phyloP scores from a whole-genome alignment of 2,797 vertebrate species.

The Falco berigora region DNA sequence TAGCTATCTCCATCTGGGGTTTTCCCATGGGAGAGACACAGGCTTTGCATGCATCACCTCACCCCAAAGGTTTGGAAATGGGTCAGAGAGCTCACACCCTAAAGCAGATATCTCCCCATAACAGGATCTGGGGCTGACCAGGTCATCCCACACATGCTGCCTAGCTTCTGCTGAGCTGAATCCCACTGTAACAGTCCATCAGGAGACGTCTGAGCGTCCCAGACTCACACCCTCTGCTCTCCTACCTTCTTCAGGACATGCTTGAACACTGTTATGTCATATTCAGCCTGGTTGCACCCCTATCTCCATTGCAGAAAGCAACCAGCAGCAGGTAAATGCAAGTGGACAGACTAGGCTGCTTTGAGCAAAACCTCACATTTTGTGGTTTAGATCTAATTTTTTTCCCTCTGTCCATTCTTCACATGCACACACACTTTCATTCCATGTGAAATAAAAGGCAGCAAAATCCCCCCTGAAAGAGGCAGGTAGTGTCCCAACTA shows the following conservation, averaged over 20 bases:
- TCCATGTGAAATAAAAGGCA: neutral
- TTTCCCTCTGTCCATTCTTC: neutral
- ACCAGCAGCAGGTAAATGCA: neutral
- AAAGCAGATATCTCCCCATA: neutral
- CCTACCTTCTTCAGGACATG: neutral
- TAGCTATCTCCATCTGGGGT: neutral
- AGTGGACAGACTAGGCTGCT: neutral
- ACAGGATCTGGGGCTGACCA: neutral
- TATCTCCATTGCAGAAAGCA: neutral
- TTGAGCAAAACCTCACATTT: neutral
- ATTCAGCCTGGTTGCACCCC: neutral
- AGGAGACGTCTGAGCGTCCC: neutral
- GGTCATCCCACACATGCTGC: neutral
- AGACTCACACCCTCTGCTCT: neutral
- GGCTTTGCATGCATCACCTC: neutral
- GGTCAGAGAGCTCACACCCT: neutral
- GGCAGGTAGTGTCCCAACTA: neutral
- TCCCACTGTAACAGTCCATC: neutral
- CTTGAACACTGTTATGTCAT: neutral
- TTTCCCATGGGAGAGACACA: neutral
- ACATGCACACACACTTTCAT: rapidly evolving
- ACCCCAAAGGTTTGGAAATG: neutral
- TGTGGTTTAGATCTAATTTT: neutral
- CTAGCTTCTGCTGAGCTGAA: neutral
- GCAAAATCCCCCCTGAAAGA: neutral